phyloP scores from a whole-genome alignment of 1,140 invertebrate species.

The Micrasema longulum region DNA sequence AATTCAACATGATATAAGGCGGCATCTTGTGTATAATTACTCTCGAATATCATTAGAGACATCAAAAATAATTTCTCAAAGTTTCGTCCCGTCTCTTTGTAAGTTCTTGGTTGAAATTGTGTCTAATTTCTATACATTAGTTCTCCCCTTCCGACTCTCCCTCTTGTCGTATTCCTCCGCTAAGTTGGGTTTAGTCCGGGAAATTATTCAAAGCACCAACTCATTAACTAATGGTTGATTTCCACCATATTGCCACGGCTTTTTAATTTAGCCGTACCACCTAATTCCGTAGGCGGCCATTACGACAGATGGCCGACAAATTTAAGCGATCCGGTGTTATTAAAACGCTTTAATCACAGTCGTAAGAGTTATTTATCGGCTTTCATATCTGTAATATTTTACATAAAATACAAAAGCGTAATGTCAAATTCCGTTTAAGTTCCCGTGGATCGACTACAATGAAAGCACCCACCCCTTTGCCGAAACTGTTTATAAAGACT shows the following conservation, averaged over 20 bases:
- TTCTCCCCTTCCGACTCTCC: neutral
- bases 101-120: slow-evolving; percentile 11
- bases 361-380: slow-evolving; percentile 6
- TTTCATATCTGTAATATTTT: neutral
- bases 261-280: slow-evolving; percentile 34
- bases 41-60: neutral
- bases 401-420: too few species aligned
- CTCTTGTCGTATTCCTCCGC: neutral
- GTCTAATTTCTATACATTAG: slow-evolving; percentile 30
- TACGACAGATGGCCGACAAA: slow-evolving; percentile 20
- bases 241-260: slow-evolving; percentile 24
- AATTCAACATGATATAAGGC: neutral
- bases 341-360: slow-evolving; percentile 19
- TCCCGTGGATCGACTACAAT: too few species aligned
- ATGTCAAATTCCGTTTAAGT: too few species aligned
- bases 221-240: slow-evolving; percentile 32
- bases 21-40: neutral
- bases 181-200: slow-evolving; percentile 3
- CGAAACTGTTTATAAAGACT: too few species aligned
- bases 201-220: slow-evolving; percentile 14
- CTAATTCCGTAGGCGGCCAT: slow-evolving; percentile 27
- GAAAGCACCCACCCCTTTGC: too few species aligned
- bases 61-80: slow-evolving; percentile 12
- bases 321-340: slow-evolving; percentile 17
- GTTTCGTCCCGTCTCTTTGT: neutral